Base-by-base conservation (phyloP, 2,888 invertebrate species). In the Meghimatium bilineatum region DNA sequence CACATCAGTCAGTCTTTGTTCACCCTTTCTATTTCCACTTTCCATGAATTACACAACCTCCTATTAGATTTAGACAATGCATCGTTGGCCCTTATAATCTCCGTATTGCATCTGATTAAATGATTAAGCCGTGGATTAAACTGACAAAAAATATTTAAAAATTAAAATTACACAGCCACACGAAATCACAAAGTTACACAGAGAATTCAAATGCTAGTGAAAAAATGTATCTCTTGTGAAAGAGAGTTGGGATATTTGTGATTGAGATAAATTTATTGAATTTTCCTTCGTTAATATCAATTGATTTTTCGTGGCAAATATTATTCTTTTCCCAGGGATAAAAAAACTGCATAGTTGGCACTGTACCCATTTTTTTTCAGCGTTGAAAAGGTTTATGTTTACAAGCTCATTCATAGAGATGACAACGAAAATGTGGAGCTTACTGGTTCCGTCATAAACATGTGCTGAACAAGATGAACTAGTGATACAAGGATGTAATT, bases 211-310 rank as follows among this genome's bases (percentile, higher is more conserved):
- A 77, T 77, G 49, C 60, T 14, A 63, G 36, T 44, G 36, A 38
- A 77, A 38, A 77, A 60, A 63, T 38, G 60, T 26, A 63, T 32
- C 2, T 14, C 76, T n/a, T 63, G 76, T n/a, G 36, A 63, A 63
- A 77, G 72, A 77, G 60, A 14, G 60, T 29, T 36, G n/a, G 76
- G 36, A 63, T 67, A 78, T 78, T 78, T 78, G 78, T 66, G 5
- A 44, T 67, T 38, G 23, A 67, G 78, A 78, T 78, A 78, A 78
- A 78, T 78, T 66, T 78, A 78, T 78, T 66, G 78, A 78, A 78
- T 78, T 78, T 67, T 67, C 29, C 66, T 44, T 67, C 38, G 66
- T 49, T 78, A 78, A 78, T 78, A 67, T 66, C 66, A 78, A 78
- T 66, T 78, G 66, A 78, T 78, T 78, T 78, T 77, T 77, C 77